Conservation (phyloP, 2,113 vertebrate species). For the Gnathonemus longibarbis region DNA sequence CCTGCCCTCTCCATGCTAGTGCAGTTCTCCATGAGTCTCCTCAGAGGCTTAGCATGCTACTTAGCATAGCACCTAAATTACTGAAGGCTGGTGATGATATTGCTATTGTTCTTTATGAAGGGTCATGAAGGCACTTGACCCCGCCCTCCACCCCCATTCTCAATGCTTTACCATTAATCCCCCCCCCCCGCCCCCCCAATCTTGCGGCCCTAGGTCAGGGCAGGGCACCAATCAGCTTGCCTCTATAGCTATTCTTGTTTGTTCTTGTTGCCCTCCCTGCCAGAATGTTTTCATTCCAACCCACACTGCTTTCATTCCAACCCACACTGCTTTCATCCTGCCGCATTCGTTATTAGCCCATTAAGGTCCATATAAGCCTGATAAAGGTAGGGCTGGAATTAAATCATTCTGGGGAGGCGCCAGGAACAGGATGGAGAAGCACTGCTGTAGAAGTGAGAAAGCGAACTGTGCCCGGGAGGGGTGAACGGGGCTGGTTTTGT, state of each 20-base stretch:
- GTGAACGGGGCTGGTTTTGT: neutral
- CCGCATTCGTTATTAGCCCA: neutral
- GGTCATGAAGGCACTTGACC: neutral
- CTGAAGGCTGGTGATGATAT: neutral
- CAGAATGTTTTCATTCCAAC: neutral
- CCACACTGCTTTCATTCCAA: neutral
- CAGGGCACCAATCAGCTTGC: neutral
- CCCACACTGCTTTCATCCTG: neutral
- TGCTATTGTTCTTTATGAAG: neutral
- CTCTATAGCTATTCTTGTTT: neutral
- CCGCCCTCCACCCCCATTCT: neutral
- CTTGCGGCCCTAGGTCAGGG: no score
- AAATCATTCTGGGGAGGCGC: neutral
- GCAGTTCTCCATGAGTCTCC: neutral
- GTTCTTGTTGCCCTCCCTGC: neutral
- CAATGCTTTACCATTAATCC: neutral
- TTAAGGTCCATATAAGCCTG: neutral
- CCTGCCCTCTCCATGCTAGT: conserved; percentile 19
- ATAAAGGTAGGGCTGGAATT: neutral
- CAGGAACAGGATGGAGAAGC: neutral
- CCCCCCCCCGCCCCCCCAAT: no score
- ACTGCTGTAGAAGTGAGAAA: neutral
- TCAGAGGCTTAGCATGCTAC: neutral
- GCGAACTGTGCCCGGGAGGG: neutral
- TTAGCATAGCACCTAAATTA: neutral